A percentile compares a stretch with the other conserved stretches of the same genome.
These are phyloP conservation scores for Chondrilla cf. caribensis DNA, from an alignment of 37 sponge, comb jelly and placozoan species.

Conservation along the genomic window DNA sequence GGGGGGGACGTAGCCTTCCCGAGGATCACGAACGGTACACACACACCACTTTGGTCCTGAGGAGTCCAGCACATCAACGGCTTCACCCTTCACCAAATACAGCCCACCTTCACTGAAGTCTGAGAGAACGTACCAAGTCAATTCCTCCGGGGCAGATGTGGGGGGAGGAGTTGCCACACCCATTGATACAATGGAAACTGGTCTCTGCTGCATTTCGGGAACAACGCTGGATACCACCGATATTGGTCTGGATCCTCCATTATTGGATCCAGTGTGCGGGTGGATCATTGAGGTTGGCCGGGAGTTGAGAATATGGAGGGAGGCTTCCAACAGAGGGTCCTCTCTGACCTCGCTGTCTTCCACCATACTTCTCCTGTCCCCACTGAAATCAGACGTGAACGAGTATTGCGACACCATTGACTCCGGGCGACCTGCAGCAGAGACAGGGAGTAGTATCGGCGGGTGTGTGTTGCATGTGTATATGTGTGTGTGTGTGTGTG, in stretches of 20 bases:
- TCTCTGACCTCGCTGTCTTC: neutral
- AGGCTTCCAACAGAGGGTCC: neutral
- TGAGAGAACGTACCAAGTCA: constrained; percentile 4
- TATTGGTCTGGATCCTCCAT: neutral
- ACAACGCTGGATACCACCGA: neutral
- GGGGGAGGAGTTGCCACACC: neutral
- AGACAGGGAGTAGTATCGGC: neutral
- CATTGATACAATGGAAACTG: neutral
- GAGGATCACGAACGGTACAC: neutral
- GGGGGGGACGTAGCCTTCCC: constrained; percentile 4
- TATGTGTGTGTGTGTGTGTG: too few species aligned
- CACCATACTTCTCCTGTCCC: neutral
- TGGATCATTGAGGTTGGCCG: neutral
- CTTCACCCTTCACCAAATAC: constrained; percentile 11
- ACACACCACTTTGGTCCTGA: constrained; percentile 25
- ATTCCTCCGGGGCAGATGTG: neutral
- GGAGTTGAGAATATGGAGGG: neutral
- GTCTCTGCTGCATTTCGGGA: neutral
- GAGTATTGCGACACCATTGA: constrained; percentile 24
- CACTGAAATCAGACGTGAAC: neutral
- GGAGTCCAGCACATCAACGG: constrained; percentile 57
- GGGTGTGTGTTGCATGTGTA: too few species aligned
- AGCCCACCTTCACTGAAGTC: constrained; percentile 4
- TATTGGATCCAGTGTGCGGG: neutral
- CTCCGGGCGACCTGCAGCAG: neutral